phyloP scores from a whole-genome alignment of 92 coral and sea anemone genomes.

The Ricordea florida region DNA sequence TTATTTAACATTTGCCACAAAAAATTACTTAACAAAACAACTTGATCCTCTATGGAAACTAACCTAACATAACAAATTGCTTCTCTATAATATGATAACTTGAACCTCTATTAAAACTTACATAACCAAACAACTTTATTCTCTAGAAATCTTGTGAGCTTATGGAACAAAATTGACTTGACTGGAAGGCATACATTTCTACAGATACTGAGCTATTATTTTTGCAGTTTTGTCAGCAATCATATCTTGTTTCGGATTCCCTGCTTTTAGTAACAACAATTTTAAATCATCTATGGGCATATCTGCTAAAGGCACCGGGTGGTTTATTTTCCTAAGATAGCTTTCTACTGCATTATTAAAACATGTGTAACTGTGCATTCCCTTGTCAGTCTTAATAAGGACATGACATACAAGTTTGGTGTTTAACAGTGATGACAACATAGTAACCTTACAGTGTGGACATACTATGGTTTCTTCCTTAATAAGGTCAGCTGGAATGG shows the following conservation, averaged over 20 bases:
- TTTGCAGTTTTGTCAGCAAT: too few species aligned
- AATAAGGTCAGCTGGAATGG: conserved; percentile 4
- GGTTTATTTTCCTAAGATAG: too few species aligned
- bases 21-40: too few species aligned
- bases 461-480: conserved; percentile 27
- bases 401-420: not conserved
- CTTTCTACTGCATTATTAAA: conserved; percentile 31
- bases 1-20: conserved; percentile 12
- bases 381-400: conserved; percentile 10
- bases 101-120: conserved; percentile 53
- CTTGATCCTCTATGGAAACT: too few species aligned
- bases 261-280: too few species aligned
- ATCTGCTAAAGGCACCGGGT: too few species aligned
- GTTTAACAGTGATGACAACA: not conserved
- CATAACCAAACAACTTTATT: conserved; percentile 26
- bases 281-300: too few species aligned
- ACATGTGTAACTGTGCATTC: conserved; percentile 15
- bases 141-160: too few species aligned
- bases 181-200: too few species aligned
- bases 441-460: conserved; percentile 1
- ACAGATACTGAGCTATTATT: too few species aligned
- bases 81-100: not conserved
- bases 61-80: not conserved
- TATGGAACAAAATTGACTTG: too few species aligned
- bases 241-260: too few species aligned